Base-by-base conservation (phyloP, 1,140 invertebrate species). In the Rhynchophorus ferrugineus region DNA sequence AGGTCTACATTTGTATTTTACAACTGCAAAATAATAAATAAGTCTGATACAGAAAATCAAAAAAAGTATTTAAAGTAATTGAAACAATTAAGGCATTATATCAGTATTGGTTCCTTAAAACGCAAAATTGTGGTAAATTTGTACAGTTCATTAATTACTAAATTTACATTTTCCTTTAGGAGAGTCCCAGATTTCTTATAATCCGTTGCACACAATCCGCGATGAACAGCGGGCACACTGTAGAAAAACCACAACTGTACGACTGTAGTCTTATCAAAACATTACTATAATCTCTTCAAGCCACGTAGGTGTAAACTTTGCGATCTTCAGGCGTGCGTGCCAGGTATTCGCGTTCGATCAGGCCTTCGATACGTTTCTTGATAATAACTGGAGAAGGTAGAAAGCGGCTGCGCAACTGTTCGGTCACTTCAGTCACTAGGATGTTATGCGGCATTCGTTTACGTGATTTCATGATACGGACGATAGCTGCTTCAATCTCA, bases 401-500 rank as follows among this genome's bases (percentile, higher is more conserved):
- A 79, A 99, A 99, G 66, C 96, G 81, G 61, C 85, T 87, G 72
- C 91, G 91, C 54, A 99, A 73, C 75, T 98, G 95, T 71, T 97
- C 91, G 29, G 95, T 98, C 38, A 98, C 94, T 80, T 99, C 96
- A 20, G 94, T 85, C 39, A 99, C 91, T 44, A 99, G 78, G 63
- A 94, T 81, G 70, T 95, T 96, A 71, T 95, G 91, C 81, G 85
- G 73, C 81, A 99, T 87, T 65, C 85, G 84, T 78, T 98, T 98
- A 47, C 96, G 80, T 18, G 92, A 91, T 75, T 99, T 99, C 97
- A 99, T 99, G 64, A 99, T 98, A 64, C 97, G 82, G 39, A 99
- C 97, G 67, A 99, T 97, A 34, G 96, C 95, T 34, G 97, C 97
- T 78, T 99, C 96, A 56, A 99, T 99, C 76, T 99, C 96, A 71